These are phyloP conservation scores for Drosophila tanythrix DNA, from an alignment of 2,888 invertebrate genomes.

Conservation along the genomic window DNA sequence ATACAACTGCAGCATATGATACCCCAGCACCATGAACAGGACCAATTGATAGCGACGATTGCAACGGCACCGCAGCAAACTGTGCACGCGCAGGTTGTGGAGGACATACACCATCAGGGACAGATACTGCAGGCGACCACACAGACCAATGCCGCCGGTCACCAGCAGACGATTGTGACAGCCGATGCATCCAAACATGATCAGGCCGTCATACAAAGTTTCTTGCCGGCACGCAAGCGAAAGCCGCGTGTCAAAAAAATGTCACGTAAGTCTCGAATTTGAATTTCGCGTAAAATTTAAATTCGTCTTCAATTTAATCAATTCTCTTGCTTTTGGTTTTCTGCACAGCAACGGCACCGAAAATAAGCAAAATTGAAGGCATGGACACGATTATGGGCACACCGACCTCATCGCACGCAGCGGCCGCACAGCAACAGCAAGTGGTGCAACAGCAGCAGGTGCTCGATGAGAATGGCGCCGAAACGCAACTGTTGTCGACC, in stretches of 20 bases:
- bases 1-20: constrained; percentile 85
- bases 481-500: constrained; percentile 74
- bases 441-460: constrained; percentile 73
- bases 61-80: constrained; percentile 84
- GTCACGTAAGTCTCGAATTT: constrained; percentile 77
- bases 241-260: constrained; percentile 86
- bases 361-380: constrained; percentile 83
- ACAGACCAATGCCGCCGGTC: constrained; percentile 78
- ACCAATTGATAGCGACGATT: constrained; percentile 85
- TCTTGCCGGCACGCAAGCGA: constrained; percentile 86
- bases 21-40: constrained; percentile 85
- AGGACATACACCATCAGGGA: constrained; percentile 84
- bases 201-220: constrained; percentile 85
- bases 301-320: not conserved
- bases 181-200: constrained; percentile 83
- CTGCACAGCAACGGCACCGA: constrained; percentile 79
- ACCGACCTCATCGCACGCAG: constrained; percentile 79
- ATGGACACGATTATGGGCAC: constrained; percentile 84
- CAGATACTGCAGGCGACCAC: constrained; percentile 83
- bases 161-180: constrained; percentile 83
- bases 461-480: constrained; percentile 77
- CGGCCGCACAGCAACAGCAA: constrained; percentile 58
- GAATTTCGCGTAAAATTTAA: not conserved
- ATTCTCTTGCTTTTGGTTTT: not conserved
- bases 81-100: constrained; percentile 85